These are phyloP conservation scores for Drosophila lacicola DNA, from an alignment of 2,888 invertebrate species.

Conservation along the genomic window DNA sequence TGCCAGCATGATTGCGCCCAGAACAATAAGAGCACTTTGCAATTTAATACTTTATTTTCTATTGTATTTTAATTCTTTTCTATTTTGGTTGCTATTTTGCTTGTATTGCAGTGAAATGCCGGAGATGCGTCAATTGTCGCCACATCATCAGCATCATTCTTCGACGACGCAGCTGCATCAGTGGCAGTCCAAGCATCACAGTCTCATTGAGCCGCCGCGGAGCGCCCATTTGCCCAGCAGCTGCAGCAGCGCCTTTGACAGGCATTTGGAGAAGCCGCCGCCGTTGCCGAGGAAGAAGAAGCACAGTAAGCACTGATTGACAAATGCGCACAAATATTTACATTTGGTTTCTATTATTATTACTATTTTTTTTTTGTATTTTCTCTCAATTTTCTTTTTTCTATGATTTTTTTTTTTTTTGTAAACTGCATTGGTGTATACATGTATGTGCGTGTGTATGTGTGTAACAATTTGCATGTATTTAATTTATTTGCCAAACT, in stretches of 20 bases:
- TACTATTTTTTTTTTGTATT: slow-evolving; percentile 24
- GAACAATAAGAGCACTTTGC: neutral
- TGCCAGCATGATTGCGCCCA: neutral
- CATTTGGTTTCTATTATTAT: slow-evolving; percentile 40
- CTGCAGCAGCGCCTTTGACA: slow-evolving; percentile 63
- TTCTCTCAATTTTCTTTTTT: slow-evolving; percentile 32
- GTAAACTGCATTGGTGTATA: slow-evolving; percentile 34
- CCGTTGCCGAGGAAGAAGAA: slow-evolving; percentile 97
- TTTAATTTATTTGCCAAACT: slow-evolving; percentile 23
- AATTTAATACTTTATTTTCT: neutral
- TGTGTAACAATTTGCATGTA: slow-evolving; percentile 31
- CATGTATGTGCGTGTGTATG: slow-evolving; percentile 31
- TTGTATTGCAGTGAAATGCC: slow-evolving; percentile 83
- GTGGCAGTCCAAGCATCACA: slow-evolving; percentile 85
- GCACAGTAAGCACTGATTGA: slow-evolving; percentile 92
- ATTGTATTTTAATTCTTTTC: neutral
- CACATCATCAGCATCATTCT: slow-evolving; percentile 58
- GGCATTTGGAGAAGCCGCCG: slow-evolving; percentile 90
- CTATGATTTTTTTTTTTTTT: slow-evolving; percentile 5
- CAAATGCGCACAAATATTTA: slow-evolving; percentile 69
- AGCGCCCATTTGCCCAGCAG: slow-evolving; percentile 67
- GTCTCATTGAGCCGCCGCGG: slow-evolving; percentile 82
- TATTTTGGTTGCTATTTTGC: neutral
- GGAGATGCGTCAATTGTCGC: slow-evolving; percentile 79
- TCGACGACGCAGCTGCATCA: slow-evolving; percentile 68